Base-by-base conservation (phyloP, 2,113 vertebrate species). In the Speoplatyrhinus poulsoni region DNA sequence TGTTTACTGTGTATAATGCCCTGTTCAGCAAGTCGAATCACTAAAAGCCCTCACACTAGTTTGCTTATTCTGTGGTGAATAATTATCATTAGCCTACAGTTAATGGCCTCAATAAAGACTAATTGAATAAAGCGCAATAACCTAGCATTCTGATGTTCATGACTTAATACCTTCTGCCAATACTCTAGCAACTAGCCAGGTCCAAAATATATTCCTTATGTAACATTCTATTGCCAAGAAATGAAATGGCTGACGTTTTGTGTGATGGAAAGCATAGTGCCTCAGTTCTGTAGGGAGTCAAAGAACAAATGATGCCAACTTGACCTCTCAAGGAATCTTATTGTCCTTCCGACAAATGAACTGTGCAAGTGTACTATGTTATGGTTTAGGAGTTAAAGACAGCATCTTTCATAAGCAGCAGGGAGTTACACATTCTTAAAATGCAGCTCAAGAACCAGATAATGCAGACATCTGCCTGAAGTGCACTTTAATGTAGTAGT, bases 261-360 rank as follows among this genome's bases (percentile, higher is more conserved):
- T 65, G 53, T 59, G 69, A 82, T 68, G 65, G 69, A 70, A 15
- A 78, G 65, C 36, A 10, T 60, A 63, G 48, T 72, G 56, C 49
- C 59, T 70, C 36, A 12, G 73, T 55, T 32, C 65, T 71, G 67
- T 57, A 60, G 62, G 46, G 61, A 65, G 53, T 68, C 61, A 71
- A 67, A 77, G 72, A 61, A 67, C 63, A 48, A 80, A 82, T 66
- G 9, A 82, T 76, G 77, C 65, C 61, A 46, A 75, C 63, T 60
- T 76, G 76, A 80, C 72, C 85, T 85, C 82, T 83, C 19, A 0
- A 84, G 83, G 81, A 67, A 75, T 80, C 72, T 74, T 60, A 75
- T 78, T 80, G 79, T 86, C 72, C 60, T 46, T 46, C 75, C 60
- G 72, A 84, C 66, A 75, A 83, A 83, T 69, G 75, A 63, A 65